phyloP scores from a whole-genome alignment of 2,888 invertebrate genomes.

The Leptopterna dolabrata region DNA sequence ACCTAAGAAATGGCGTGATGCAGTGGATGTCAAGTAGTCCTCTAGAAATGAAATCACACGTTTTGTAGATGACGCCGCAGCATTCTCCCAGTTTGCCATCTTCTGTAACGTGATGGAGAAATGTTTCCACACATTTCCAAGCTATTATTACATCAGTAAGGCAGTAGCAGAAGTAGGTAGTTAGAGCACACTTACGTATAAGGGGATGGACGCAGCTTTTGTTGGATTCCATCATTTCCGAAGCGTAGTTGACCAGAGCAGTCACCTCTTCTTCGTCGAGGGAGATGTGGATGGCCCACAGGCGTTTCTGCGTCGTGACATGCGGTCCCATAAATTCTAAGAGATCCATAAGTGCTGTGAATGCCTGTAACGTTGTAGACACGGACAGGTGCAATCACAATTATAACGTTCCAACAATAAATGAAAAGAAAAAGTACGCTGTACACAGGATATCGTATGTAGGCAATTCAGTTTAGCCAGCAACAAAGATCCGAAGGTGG shows the following conservation, averaged over 20 bases:
- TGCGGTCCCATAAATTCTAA: constrained; percentile 18
- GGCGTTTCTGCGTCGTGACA: background rate
- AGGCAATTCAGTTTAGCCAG: too few relatives aligned
- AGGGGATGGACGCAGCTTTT: constrained; percentile 10
- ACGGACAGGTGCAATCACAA: too few relatives aligned
- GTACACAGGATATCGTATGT: too few relatives aligned
- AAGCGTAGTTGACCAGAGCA: constrained; percentile 1
- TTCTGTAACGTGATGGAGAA: background rate
- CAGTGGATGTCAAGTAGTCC: constrained; percentile 32
- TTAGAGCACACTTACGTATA: background rate
- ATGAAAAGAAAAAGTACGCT: too few relatives aligned
- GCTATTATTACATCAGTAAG: too few relatives aligned
- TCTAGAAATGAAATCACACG: constrained; percentile 10
- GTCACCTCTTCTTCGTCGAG: constrained; percentile 31
- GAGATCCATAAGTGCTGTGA: constrained; percentile 17
- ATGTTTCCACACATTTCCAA: too few relatives aligned
- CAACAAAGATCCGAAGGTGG: background rate
- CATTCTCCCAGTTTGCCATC: background rate
- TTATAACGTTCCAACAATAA: too few relatives aligned
- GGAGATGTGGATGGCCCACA: constrained; percentile 7
- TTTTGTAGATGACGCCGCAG: constrained; percentile 12
- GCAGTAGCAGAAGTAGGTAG: too few relatives aligned
- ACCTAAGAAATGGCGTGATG: constrained; percentile 30
- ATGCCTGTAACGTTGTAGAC: background rate
- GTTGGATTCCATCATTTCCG: constrained; percentile 27